Evolutionary conservation across 2,888 invertebrate genomes (phyloP).

Genomic region (Rhagonycha lutea): DNA sequence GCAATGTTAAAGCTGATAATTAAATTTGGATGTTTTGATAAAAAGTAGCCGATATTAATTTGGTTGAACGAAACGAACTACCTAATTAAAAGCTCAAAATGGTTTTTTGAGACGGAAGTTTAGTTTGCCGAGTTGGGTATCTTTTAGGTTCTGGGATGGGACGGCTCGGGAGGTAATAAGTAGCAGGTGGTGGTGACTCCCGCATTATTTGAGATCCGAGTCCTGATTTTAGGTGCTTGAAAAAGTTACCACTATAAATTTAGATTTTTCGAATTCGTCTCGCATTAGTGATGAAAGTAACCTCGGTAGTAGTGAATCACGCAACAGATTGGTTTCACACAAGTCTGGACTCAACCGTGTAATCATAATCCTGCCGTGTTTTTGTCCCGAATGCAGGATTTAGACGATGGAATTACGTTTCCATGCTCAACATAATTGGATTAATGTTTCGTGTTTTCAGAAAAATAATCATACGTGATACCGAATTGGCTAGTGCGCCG

Average conservation of each 20-base stretch:
- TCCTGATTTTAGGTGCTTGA: not conserved
- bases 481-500: slow-evolving; percentile 46
- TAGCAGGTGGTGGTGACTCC: slow-evolving; percentile 49
- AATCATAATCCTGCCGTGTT: slow-evolving; percentile 42
- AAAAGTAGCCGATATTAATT: not conserved
- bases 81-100: not conserved
- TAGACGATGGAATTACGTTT: slow-evolving; percentile 30
- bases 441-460: slow-evolving; percentile 26
- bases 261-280: not conserved
- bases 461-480: slow-evolving; percentile 30
- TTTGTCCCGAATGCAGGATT: slow-evolving; percentile 32
- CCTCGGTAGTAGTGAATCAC: slow-evolving; percentile 39
- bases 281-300: not conserved
- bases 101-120: not conserved
- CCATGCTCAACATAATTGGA: slow-evolving; percentile 31
- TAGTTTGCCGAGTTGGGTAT: not conserved
- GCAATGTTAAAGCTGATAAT: not conserved
- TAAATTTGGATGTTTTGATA: not conserved
- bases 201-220: slow-evolving; percentile 27
- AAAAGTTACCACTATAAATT: not conserved
- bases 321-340: slow-evolving; percentile 46
- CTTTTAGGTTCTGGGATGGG: not conserved
- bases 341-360: slow-evolving; percentile 40
- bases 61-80: not conserved
- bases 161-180: slow-evolving; percentile 18